Conservation (phyloP, 2,888 invertebrate genomes). For the Tenthredo livida region DNA sequence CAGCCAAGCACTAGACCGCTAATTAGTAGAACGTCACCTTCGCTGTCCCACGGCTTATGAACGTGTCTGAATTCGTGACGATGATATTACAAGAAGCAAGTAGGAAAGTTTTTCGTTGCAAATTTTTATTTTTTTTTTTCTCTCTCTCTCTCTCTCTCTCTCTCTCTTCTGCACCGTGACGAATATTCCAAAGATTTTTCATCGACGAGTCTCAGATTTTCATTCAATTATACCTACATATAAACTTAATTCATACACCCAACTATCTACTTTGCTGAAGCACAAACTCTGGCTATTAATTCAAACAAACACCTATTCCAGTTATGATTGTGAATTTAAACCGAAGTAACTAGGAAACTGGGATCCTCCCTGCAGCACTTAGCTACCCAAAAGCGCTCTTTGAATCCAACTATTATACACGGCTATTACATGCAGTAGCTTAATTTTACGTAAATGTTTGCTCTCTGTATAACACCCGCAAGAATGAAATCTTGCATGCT, state of each 20-base stretch:
- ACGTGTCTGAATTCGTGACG: neutral
- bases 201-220: neutral
- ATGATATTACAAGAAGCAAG: neutral
- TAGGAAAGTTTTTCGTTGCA: neutral
- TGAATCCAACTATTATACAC: constrained; percentile 10
- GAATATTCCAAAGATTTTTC: neutral
- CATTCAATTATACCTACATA: neutral
- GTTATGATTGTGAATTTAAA: constrained; percentile 3
- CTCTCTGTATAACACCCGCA: neutral
- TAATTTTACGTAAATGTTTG: neutral
- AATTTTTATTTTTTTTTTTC: neutral
- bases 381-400: neutral
- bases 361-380: neutral
- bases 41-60: neutral
- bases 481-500: neutral
- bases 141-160: too few species aligned
- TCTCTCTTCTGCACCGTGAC: neutral
- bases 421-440: neutral
- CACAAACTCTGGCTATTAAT: neutral
- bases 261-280: neutral
- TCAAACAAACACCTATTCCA: neutral
- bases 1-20: constrained; percentile 19
- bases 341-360: constrained; percentile 3
- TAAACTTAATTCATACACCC: neutral
- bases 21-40: constrained; percentile 47